Conservation (phyloP, 1,140 invertebrate species). For the Caenorhabditis briggsae region DNA sequence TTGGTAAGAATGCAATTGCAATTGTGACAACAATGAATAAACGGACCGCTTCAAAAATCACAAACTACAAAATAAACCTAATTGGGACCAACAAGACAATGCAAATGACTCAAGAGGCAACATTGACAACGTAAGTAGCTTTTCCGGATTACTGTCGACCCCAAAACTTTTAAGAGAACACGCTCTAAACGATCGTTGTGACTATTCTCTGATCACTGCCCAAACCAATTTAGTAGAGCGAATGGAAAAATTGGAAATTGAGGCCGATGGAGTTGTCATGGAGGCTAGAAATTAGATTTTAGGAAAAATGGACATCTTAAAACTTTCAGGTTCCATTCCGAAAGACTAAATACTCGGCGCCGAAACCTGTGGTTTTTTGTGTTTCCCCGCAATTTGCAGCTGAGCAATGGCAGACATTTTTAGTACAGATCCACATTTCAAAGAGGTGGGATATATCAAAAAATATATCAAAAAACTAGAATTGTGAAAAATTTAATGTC, state of each 20-base stretch:
- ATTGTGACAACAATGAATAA: constrained; percentile 43
- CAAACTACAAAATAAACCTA: constrained; percentile 2
- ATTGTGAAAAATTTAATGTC: too few relatives aligned
- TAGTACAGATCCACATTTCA: constrained; percentile 29
- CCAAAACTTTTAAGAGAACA: constrained; percentile 7
- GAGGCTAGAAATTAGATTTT: background rate
- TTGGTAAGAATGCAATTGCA: constrained; percentile 2
- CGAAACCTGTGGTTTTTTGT: constrained; percentile 53
- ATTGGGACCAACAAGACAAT: background rate
- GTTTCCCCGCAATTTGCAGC: constrained; percentile 56
- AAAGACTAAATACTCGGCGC: background rate
- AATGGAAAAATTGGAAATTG: constrained; percentile 6
- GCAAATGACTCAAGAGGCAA: background rate
- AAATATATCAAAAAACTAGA: too few relatives aligned
- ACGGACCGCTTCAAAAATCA: background rate
- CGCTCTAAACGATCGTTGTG: background rate
- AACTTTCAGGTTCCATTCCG: background rate
- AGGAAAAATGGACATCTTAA: background rate
- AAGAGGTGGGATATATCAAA: constrained; percentile 57
- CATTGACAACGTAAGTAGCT: background rate
- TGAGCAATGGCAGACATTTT: constrained; percentile 58
- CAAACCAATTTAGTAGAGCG: background rate
- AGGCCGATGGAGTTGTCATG: background rate
- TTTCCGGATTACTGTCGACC: background rate
- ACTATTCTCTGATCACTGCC: background rate